Evolutionary conservation across 2,888 invertebrate genomes (phyloP).

Genomic region (Noctuana brunneofusca): DNA sequence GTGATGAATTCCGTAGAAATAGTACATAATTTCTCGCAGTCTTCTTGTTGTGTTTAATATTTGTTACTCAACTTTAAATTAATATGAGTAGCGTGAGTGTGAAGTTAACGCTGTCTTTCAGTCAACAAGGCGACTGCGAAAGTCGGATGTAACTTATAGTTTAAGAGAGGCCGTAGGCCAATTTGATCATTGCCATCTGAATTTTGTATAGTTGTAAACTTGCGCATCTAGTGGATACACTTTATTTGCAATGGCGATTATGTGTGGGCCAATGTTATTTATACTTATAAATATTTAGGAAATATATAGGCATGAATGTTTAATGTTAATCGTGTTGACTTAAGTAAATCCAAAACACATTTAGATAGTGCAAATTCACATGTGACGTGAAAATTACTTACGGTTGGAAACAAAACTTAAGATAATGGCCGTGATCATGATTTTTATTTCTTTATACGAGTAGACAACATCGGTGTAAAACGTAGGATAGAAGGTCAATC

Average conservation of each 20-base stretch:
- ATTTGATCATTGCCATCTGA: conserved; percentile 41
- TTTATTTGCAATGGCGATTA: conserved; percentile 42
- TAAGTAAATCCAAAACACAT: background rate
- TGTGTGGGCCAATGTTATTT: conserved; percentile 48
- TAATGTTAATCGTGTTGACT: conserved; percentile 9
- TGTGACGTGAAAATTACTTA: conserved; percentile 18
- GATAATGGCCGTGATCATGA: conserved; percentile 2
- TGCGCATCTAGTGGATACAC: conserved; percentile 27
- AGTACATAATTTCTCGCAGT: conserved; percentile 16
- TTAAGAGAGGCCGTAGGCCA: conserved; percentile 32
- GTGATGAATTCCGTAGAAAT: conserved; percentile 30
- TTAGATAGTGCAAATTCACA: conserved; percentile 20
- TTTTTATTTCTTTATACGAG: conserved; percentile 14
- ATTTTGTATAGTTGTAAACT: conserved; percentile 39
- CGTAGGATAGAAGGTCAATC: conserved; percentile 13
- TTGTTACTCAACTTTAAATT: conserved; percentile 2
- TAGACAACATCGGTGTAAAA: conserved; percentile 14
- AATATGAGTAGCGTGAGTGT: conserved; percentile 19
- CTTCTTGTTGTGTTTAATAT: background rate
- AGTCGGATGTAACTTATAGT: conserved; percentile 10
- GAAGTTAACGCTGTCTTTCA: conserved; percentile 11
- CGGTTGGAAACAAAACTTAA: background rate
- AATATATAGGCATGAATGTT: conserved; percentile 3
- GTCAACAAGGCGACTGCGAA: conserved; percentile 18
- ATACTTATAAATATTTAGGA: conserved; percentile 38